These are phyloP conservation scores for Acanthurus lineatus DNA, from an alignment of 2,797 vertebrate species.

Conservation along the genomic window DNA sequence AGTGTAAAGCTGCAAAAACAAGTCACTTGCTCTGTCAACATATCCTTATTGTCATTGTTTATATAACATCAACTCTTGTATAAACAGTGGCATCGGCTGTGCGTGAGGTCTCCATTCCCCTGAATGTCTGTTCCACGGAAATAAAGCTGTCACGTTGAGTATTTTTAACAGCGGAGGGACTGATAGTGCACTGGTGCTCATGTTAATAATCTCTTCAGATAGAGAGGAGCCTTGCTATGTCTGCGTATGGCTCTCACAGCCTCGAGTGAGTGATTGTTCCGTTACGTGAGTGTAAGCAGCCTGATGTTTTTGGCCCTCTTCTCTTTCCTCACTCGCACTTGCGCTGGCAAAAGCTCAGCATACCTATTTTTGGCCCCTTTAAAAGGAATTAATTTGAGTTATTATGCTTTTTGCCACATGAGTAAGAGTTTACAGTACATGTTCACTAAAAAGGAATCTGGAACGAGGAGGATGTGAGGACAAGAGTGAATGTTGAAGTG, in stretches of 20 bases:
- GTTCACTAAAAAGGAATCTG: conserved; percentile 62
- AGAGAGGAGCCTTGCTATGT: conserved; percentile 59
- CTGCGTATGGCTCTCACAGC: conserved; percentile 53
- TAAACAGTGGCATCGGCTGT: conserved; percentile 24
- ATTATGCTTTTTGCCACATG: conserved; percentile 55
- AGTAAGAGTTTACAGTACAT: conserved; percentile 8
- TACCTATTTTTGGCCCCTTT: conserved; percentile 69
- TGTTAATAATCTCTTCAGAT: conserved; percentile 73
- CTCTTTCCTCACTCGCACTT: conserved; percentile 59
- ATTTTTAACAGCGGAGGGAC: conserved; percentile 65
- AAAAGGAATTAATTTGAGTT: conserved; percentile 57
- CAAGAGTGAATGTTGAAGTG: neutral
- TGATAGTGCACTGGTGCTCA: conserved; percentile 57
- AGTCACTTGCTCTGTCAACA: neutral
- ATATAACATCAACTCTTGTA: conserved; percentile 18
- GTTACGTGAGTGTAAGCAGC: conserved; percentile 67
- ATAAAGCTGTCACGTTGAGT: conserved; percentile 63
- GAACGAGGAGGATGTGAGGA: conserved; percentile 11
- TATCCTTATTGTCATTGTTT: conserved; percentile 1
- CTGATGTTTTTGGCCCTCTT: conserved; percentile 69
- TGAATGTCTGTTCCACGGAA: conserved; percentile 47
- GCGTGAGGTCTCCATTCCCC: conserved; percentile 34
- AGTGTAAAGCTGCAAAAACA: conserved; percentile 26
- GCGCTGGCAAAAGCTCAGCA: conserved; percentile 45
- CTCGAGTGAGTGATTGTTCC: conserved; percentile 79